A percentile compares a stretch with the other conserved stretches of the same genome.
These are phyloP conservation scores for Hydraecia micacea DNA, from an alignment of 2,888 invertebrate species.

Conservation along the genomic window DNA sequence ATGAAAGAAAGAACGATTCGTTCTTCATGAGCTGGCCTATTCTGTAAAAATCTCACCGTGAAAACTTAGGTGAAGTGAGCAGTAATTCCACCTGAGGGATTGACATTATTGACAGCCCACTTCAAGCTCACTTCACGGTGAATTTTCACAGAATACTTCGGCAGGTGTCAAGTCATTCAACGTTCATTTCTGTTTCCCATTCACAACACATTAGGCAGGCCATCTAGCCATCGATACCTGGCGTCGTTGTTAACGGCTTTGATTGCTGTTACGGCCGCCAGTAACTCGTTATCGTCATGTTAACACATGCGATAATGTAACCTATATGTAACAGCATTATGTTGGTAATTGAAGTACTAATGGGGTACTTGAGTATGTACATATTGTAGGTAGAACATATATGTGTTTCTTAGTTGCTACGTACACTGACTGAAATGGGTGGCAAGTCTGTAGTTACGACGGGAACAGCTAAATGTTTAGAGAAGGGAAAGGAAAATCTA, in stretches of 20 bases:
- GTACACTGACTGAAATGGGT: background rate
- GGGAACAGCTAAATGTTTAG: background rate
- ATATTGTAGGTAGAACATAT: background rate
- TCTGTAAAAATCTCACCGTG: background rate
- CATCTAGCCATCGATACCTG: constrained; percentile 22
- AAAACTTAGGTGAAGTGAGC: background rate
- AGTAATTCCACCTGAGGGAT: background rate
- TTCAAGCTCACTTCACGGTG: background rate
- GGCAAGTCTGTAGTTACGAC: background rate
- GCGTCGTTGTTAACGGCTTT: constrained; percentile 30
- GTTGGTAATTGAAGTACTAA: constrained; percentile 36
- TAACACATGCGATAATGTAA: constrained; percentile 35
- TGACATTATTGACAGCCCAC: background rate
- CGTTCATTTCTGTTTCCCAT: background rate
- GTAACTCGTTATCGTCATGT: constrained; percentile 27
- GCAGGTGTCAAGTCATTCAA: background rate
- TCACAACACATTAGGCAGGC: constrained; percentile 22
- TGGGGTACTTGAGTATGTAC: constrained; percentile 27
- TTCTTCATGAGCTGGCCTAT: background rate
- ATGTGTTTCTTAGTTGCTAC: background rate
- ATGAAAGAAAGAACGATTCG: background rate
- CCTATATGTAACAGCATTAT: background rate
- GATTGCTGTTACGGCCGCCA: constrained; percentile 30
- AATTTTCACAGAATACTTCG: background rate
- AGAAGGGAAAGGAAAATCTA: no score